A percentile compares a stretch with the other conserved stretches of the same genome.
Conservation (phyloP, 2,888 invertebrate genomes). For the Melieria picta region DNA sequence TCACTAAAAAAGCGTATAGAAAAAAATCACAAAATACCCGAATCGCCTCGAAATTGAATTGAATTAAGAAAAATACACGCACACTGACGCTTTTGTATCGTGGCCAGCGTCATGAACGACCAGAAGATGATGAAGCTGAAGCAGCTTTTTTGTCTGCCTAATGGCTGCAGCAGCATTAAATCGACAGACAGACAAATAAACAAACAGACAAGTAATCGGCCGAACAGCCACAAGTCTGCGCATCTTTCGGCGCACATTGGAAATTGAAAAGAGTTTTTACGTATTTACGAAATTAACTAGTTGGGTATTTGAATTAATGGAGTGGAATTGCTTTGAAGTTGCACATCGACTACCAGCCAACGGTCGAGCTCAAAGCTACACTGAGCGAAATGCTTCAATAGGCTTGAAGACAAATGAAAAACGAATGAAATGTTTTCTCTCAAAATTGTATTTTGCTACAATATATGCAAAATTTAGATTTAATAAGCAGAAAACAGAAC, state of each 20-base stretch:
- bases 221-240: constrained; percentile 13
- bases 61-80: constrained; percentile 29
- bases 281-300: constrained; percentile 31
- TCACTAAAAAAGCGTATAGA: constrained; percentile 8
- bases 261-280: constrained; percentile 18
- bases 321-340: constrained; percentile 19
- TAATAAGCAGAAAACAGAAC: too few species aligned
- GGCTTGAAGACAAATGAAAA: background rate
- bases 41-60: constrained; percentile 30
- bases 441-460: too few species aligned
- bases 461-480: too few species aligned
- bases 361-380: background rate
- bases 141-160: background rate
- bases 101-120: background rate
- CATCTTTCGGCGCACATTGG: constrained; percentile 11
- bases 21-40: constrained; percentile 9
- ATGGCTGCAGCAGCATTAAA: background rate
- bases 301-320: constrained; percentile 17
- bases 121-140: background rate
- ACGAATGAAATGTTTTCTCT: background rate
- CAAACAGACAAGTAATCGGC: constrained; percentile 17
- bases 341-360: background rate
- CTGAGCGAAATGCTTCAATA: background rate
- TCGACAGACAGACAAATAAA: background rate
- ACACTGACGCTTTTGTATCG: constrained; percentile 16